Percentiles rank a stretch among this genome's conserved stretches.
Conservation (phyloP, 2,797 vertebrate genomes). For the Syndactyla subalaris region DNA sequence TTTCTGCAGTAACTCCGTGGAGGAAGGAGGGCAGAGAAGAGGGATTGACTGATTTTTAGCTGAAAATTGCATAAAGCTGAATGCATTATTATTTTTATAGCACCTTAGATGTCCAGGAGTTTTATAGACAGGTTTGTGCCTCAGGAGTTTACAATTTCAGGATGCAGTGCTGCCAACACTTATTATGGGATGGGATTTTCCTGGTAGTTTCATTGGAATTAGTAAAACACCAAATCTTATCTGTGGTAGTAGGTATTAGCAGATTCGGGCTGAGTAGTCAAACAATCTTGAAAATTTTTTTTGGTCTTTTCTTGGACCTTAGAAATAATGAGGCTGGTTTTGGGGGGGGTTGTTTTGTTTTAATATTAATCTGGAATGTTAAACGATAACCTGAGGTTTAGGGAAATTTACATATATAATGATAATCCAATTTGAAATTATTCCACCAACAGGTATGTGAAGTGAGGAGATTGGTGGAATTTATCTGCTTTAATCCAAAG, state of each 20-base stretch:
- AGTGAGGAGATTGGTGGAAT: background rate
- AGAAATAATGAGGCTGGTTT: background rate
- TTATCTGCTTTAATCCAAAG: background rate
- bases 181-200: constrained; percentile 18
- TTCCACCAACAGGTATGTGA: background rate
- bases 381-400: background rate
- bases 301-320: background rate
- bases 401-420: background rate
- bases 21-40: background rate
- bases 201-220: background rate
- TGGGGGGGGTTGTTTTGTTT: background rate
- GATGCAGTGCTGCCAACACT: background rate
- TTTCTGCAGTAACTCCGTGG: constrained; percentile 8
- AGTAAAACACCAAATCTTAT: background rate
- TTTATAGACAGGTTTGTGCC: constrained; percentile 53
- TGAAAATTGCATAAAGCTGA: constrained; percentile 42
- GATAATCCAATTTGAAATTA: background rate
- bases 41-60: constrained; percentile 13
- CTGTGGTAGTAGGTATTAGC: background rate
- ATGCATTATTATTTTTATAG: constrained; percentile 47
- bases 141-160: constrained; percentile 25
- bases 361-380: background rate
- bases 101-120: constrained; percentile 31
- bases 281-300: background rate
- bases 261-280: background rate